Evolutionary conservation across 1,140 invertebrate genomes (phyloP), one percentile per base, ranked within the genome.

Genomic region (Aplysia californica): DNA sequence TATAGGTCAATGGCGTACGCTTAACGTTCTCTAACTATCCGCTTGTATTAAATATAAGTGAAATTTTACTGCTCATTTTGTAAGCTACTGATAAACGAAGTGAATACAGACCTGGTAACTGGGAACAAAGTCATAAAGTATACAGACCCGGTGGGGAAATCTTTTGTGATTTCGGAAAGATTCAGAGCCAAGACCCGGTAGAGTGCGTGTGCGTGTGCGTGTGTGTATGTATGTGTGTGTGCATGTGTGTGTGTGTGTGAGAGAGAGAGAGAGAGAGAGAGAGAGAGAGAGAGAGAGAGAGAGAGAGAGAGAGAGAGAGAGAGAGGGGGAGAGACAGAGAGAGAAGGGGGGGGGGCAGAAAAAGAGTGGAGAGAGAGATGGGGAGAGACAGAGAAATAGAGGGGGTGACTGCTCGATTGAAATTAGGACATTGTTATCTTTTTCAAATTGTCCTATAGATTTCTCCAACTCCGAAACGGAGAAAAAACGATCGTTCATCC

Each of bases 341-440:
- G 67, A 69, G 67, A 69, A 23, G 67, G n/a, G 39, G 29, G 33
- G 44, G 44, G n/a, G 44, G n/a, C 10, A 50, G 44, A 50, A 39
- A 69, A 39, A 69, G 67, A 69, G n/a, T n/a, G n/a, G 67, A 69
- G 67, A 69, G 39, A 69, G 39, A 69, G 29, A 61, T 10, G 26
- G 58, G 10, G 58, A 29, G 20, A 61, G 50, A 73, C 44, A 73
- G 56, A 56, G 56, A 73, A 23, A 59, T 44, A 73, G 70, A 61
- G 44, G 2, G 21, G n/a, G 20, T 41, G 20, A 68, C 35, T 18
- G n/a, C 35, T 15, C n/a, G 15, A 33, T 68, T 20, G 20, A 23
- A 41, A 23, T 44, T 26, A 23, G 23, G 26, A 71, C 41, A 26
- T 29, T 35, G n/a, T n/a, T n/a, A n/a, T n/a, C n/a, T n/a, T n/a